phyloP scores from a whole-genome alignment of 1,140 invertebrate species.

The Drosophila sproati region DNA sequence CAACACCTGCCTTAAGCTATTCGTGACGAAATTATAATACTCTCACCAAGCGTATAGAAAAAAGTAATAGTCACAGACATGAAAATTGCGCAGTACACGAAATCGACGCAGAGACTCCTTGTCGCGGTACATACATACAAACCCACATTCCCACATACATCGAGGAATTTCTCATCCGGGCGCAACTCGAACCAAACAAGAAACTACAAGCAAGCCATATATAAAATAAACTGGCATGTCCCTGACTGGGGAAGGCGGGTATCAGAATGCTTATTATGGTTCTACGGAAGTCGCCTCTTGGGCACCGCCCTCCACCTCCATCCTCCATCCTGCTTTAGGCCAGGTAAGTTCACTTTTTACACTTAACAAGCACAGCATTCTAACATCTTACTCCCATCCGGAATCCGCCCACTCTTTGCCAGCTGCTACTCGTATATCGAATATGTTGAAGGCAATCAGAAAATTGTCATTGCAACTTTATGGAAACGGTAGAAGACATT shows the following conservation, averaged over 20 bases:
- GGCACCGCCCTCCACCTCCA: background rate
- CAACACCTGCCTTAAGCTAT: background rate
- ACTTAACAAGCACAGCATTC: constrained; percentile 49
- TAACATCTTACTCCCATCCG: background rate
- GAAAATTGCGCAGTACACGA: constrained; percentile 49
- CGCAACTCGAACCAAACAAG: constrained; percentile 22
- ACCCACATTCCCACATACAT: background rate
- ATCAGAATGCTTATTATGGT: constrained; percentile 17
- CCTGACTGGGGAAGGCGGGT: constrained; percentile 18
- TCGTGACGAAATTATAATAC: constrained; percentile 36
- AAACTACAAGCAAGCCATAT: constrained; percentile 45
- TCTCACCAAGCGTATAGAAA: constrained; percentile 25
- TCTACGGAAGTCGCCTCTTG: constrained; percentile 41
- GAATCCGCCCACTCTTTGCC: background rate
- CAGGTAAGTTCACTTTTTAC: constrained; percentile 68
- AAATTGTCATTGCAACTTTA: constrained; percentile 44
- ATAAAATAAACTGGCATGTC: constrained; percentile 54
- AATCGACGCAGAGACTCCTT: constrained; percentile 36
- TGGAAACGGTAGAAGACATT: constrained; percentile 42
- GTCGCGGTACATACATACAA: constrained; percentile 21
- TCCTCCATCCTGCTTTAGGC: constrained; percentile 13
- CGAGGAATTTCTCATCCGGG: background rate
- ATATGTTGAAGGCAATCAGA: constrained; percentile 44
- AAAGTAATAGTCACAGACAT: constrained; percentile 49
- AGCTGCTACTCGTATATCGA: background rate